Conservation (phyloP, 2,888 invertebrate species). For the Ochlodes sylvanus region DNA sequence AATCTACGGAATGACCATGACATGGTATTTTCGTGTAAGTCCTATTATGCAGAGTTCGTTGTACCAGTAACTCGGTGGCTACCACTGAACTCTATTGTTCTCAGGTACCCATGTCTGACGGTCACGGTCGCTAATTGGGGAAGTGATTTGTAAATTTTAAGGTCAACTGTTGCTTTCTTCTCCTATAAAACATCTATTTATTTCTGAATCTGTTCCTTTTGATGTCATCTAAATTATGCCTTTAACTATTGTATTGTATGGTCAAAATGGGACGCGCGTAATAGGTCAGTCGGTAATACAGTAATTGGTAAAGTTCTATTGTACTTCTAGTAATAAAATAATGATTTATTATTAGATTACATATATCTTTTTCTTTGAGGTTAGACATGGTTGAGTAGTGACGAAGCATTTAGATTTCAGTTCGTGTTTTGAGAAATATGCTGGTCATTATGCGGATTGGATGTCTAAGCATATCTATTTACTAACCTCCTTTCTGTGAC, state of each 20-base stretch:
- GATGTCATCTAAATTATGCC: neutral
- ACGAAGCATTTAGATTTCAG: conserved; percentile 15
- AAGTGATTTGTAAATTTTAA: conserved; percentile 64
- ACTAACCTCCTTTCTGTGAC: conserved; percentile 7
- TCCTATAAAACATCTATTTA: conserved; percentile 22
- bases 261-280: neutral
- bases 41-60: conserved; percentile 41
- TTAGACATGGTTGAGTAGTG: neutral
- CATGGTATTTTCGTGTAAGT: conserved; percentile 41
- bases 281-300: neutral
- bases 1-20: conserved; percentile 43
- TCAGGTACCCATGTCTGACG: conserved; percentile 49
- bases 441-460: conserved; percentile 16
- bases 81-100: conserved; percentile 49
- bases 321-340: neutral
- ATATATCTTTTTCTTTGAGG: neutral
- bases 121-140: conserved; percentile 64
- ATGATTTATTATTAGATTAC: neutral
- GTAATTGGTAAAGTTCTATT: too few relatives aligned
- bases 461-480: conserved; percentile 7
- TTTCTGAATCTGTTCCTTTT: neutral
- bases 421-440: conserved; percentile 19
- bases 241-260: neutral
- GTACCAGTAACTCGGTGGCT: conserved; percentile 46
- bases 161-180: conserved; percentile 46